These are phyloP conservation scores for Cercopithecus mona DNA, from an alignment of 2,113 vertebrate genomes.

Conservation along the genomic window DNA sequence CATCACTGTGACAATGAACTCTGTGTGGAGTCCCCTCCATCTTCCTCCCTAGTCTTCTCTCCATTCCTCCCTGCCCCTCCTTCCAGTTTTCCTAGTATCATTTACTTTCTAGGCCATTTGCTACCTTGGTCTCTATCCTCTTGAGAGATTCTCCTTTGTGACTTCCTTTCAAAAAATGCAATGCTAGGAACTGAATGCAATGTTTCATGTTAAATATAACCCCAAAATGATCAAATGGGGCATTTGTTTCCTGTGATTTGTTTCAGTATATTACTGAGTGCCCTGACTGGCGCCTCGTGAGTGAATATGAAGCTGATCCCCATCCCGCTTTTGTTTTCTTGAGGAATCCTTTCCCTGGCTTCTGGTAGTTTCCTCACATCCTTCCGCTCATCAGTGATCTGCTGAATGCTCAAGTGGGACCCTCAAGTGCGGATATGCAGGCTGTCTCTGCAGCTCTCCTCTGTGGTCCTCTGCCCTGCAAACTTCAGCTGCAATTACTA, in stretches of 20 bases:
- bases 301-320: background rate
- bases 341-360: background rate
- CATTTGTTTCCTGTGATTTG: background rate
- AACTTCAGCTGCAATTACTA: background rate
- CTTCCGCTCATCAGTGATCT: background rate
- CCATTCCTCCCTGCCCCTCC: background rate
- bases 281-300: background rate
- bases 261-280: background rate
- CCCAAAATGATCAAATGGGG: background rate
- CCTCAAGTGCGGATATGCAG: too few relatives aligned
- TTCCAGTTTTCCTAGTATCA: background rate
- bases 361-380: background rate
- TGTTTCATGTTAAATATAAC: conserved; percentile 8
- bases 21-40: background rate
- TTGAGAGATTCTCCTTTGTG: background rate
- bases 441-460: background rate
- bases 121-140: background rate
- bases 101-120: background rate
- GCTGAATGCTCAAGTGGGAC: background rate
- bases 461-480: background rate
- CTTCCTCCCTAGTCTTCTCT: background rate
- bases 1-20: background rate
- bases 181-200: background rate
- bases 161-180: background rate
- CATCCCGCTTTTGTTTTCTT: background rate